A percentile compares a stretch with the other conserved stretches of the same genome.
Evolutionary conservation across 2,113 vertebrate genomes (phyloP).

Genomic region (Cygnus atratus): DNA sequence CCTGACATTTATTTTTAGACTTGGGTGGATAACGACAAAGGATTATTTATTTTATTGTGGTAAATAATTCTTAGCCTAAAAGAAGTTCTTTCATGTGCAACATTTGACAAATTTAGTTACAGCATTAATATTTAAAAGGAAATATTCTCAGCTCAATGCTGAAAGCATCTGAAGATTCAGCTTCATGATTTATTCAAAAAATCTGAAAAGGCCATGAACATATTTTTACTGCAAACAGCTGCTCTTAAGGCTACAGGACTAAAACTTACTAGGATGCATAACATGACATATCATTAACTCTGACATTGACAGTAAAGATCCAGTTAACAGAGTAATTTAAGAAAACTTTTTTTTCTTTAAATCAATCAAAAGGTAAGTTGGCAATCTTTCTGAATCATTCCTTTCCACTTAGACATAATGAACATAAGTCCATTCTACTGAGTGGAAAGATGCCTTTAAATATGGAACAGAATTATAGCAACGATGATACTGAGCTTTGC

Average conservation of each 20-base stretch:
- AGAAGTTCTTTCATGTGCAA: constrained; percentile 73
- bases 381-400: neutral
- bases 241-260: constrained; percentile 26
- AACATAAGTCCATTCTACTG: neutral
- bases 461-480: neutral
- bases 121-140: constrained; percentile 85
- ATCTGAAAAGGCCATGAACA: constrained; percentile 59
- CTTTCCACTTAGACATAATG: neutral
- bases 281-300: neutral
- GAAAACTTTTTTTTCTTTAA: neutral
- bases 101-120: constrained; percentile 71
- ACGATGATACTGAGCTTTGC: neutral
- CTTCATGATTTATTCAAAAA: constrained; percentile 86
- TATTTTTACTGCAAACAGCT: constrained; percentile 54
- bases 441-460: neutral
- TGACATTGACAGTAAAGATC: neutral
- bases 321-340: neutral
- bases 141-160: constrained; percentile 86
- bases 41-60: constrained; percentile 26
- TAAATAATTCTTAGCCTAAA: constrained; percentile 34
- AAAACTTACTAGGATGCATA: neutral
- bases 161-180: constrained; percentile 81
- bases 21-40: neutral
- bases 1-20: neutral
- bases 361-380: neutral